Evolutionary conservation across 1,140 invertebrate species (phyloP).

Genomic region (Drosophila nannoptera): DNA sequence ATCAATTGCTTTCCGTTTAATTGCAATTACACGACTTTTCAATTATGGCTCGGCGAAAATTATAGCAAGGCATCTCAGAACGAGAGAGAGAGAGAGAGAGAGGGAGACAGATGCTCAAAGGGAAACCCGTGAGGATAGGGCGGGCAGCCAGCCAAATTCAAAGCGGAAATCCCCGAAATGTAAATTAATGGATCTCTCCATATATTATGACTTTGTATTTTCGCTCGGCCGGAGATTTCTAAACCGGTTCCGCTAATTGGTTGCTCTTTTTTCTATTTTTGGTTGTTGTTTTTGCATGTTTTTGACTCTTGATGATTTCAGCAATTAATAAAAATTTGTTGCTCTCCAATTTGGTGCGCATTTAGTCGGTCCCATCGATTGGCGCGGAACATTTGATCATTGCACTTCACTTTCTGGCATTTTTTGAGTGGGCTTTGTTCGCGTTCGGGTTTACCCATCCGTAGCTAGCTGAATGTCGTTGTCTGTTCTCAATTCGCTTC

Average conservation of each 20-base stretch:
- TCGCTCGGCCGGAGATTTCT: constrained; percentile 26
- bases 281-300: constrained; percentile 16
- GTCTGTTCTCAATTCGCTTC: too few species aligned
- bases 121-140: constrained; percentile 1
- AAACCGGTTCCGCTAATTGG: constrained; percentile 61
- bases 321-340: constrained; percentile 17
- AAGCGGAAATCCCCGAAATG: constrained; percentile 70
- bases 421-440: constrained; percentile 12
- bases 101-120: not conserved
- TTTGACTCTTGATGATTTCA: not conserved
- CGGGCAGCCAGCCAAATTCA: constrained; percentile 27
- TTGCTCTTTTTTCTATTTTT: constrained; percentile 48
- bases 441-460: constrained; percentile 6
- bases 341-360: constrained; percentile 53
- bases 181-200: constrained; percentile 65
- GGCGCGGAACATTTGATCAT: constrained; percentile 19
- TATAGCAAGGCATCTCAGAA: constrained; percentile 23
- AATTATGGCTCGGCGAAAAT: constrained; percentile 55
- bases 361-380: constrained; percentile 51
- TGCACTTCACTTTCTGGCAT: constrained; percentile 31
- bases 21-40: constrained; percentile 67
- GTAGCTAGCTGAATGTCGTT: not conserved
- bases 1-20: constrained; percentile 28
- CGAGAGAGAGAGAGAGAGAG: not conserved
- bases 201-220: constrained; percentile 48